A percentile compares a stretch with the other conserved stretches of the same genome.
These are phyloP conservation scores for Rachycentron canadum DNA, from an alignment of 2,797 vertebrate species.

Conservation along the genomic window DNA sequence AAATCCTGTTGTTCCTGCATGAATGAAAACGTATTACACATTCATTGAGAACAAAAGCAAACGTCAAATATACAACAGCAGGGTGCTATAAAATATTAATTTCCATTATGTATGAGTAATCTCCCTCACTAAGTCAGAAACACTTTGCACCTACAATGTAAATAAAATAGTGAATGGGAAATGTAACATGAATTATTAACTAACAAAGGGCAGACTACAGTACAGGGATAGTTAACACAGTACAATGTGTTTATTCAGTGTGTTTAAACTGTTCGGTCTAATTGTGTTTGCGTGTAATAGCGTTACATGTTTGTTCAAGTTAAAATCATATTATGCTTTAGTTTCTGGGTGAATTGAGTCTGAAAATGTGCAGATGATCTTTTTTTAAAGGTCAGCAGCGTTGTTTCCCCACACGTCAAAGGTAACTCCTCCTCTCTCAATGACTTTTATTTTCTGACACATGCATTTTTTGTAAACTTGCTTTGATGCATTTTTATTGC, in stretches of 20 bases:
- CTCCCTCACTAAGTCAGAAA: conserved; percentile 12
- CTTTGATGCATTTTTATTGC: background rate
- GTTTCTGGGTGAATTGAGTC: background rate
- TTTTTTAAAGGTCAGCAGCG: conserved; percentile 32
- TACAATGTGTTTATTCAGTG: background rate
- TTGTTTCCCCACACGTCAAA: conserved; percentile 11
- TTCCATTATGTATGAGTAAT: conserved; percentile 16
- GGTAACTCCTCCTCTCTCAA: background rate
- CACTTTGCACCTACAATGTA: conserved; percentile 18
- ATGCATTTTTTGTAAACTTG: background rate
- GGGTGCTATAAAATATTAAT: conserved; percentile 26
- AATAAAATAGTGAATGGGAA: conserved; percentile 29
- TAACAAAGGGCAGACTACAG: background rate
- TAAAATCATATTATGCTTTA: background rate
- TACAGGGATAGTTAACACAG: too few species aligned
- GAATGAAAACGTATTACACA: background rate
- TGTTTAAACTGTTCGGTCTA: background rate
- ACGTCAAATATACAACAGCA: conserved; percentile 28
- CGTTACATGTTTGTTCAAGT: background rate
- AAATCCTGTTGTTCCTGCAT: background rate
- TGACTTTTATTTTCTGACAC: background rate
- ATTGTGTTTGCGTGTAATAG: background rate
- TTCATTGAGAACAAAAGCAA: conserved; percentile 13
- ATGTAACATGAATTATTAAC: conserved; percentile 38
- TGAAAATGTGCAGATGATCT: background rate